A percentile compares a stretch with the other conserved stretches of the same genome.
These are phyloP conservation scores for Eristalinus aeneus DNA, from an alignment of 2,888 invertebrate genomes.

Conservation along the genomic window DNA sequence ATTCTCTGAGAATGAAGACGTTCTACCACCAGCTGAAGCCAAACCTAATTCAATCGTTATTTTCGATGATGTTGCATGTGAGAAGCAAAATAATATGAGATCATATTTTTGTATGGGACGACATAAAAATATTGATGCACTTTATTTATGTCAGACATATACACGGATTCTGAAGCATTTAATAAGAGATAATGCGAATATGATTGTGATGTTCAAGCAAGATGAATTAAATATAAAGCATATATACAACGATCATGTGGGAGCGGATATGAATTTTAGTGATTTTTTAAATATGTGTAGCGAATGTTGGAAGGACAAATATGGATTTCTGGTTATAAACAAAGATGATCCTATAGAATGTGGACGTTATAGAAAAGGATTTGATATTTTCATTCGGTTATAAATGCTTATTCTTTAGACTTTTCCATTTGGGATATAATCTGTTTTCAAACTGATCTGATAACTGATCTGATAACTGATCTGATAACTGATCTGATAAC, in stretches of 20 bases:
- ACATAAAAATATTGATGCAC: slow-evolving; percentile 75
- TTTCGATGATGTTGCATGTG: slow-evolving; percentile 78
- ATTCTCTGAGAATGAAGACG: slow-evolving; percentile 60
- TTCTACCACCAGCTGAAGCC: slow-evolving; percentile 61
- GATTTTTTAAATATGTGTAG: slow-evolving; percentile 74
- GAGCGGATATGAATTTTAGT: slow-evolving; percentile 72
- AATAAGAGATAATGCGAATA: slow-evolving; percentile 75
- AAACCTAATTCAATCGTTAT: slow-evolving; percentile 76
- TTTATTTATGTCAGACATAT: too few species aligned
- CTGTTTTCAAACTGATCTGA: background rate
- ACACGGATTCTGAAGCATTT: slow-evolving; percentile 78
- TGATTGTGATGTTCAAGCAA: too few species aligned
- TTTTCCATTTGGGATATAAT: background rate
- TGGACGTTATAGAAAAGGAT: slow-evolving; percentile 75
- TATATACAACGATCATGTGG: slow-evolving; percentile 58
- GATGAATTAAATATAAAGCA: slow-evolving; percentile 76
- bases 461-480: background rate
- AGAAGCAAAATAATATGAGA: slow-evolving; percentile 74
- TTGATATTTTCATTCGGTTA: slow-evolving; percentile 67
- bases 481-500: background rate
- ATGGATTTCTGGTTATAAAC: slow-evolving; percentile 74
- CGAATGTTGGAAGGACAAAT: slow-evolving; percentile 74
- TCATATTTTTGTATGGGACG: slow-evolving; percentile 75
- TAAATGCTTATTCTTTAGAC: too few species aligned
- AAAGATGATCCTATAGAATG: slow-evolving; percentile 72